Conservation (phyloP, 2,888 invertebrate genomes). For the Tholera decimalis region DNA sequence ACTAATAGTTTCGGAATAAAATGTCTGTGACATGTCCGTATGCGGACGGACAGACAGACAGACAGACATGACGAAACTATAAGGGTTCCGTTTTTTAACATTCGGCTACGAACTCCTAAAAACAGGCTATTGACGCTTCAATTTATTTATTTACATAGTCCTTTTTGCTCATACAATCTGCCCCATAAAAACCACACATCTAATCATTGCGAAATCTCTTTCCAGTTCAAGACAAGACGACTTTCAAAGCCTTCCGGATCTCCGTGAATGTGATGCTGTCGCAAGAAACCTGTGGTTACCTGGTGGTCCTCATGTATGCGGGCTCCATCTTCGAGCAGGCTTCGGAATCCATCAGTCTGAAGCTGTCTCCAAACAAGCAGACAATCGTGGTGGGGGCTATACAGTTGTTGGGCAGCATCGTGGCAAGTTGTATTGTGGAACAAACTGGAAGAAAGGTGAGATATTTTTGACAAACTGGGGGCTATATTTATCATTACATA, state of each 20-base stretch:
- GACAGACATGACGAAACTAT: too few relatives aligned
- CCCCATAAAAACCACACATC: neutral
- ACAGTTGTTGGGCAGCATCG: slow-evolving; percentile 85
- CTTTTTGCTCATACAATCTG: neutral
- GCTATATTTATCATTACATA: too few relatives aligned
- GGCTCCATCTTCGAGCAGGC: slow-evolving; percentile 88
- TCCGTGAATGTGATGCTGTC: slow-evolving; percentile 88
- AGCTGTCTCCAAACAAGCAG: slow-evolving; percentile 87
- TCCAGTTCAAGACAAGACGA: slow-evolving; percentile 86
- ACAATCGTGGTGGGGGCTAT: slow-evolving; percentile 87
- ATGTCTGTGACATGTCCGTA: too few relatives aligned
- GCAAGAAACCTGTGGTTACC: slow-evolving; percentile 88
- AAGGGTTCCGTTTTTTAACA: too few relatives aligned
- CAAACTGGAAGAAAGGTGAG: slow-evolving; percentile 87
- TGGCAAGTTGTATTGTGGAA: slow-evolving; percentile 88
- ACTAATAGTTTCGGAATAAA: too few relatives aligned
- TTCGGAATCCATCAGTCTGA: slow-evolving; percentile 84
- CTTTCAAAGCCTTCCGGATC: slow-evolving; percentile 87
- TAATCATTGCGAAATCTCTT: slow-evolving; percentile 40
- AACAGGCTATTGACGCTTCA: too few relatives aligned
- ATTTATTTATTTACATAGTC: too few relatives aligned
- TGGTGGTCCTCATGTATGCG: slow-evolving; percentile 89
- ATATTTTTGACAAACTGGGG: neutral
- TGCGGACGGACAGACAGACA: too few relatives aligned
- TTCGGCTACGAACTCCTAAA: too few relatives aligned